phyloP scores from a whole-genome alignment of 2,888 invertebrate genomes.

The Caenorhabditis sp. region DNA sequence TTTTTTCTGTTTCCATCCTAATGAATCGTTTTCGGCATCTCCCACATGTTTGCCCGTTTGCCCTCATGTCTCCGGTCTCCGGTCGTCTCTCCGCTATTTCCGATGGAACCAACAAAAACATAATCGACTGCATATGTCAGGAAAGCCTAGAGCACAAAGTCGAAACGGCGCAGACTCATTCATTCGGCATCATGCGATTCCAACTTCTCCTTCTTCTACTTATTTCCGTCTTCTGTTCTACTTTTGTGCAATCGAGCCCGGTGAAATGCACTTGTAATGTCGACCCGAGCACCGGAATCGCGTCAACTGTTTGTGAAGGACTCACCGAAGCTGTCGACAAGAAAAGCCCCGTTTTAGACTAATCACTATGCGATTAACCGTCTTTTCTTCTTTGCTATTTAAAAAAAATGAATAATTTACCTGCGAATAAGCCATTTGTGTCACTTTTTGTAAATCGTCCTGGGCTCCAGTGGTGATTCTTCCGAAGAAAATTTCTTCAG shows the following conservation, averaged over 20 bases:
- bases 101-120: conserved; percentile 47
- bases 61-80: conserved; percentile 13
- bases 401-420: conserved; percentile 82
- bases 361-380: background rate
- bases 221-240: too few relatives aligned
- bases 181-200: conserved; percentile 28
- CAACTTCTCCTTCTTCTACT: conserved; percentile 27
- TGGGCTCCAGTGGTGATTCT: conserved; percentile 98
- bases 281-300: conserved; percentile 55
- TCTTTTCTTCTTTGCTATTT: background rate
- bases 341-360: conserved; percentile 35
- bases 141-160: conserved; percentile 9
- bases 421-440: conserved; percentile 97
- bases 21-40: conserved; percentile 18
- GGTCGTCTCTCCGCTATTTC: conserved; percentile 7
- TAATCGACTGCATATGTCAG: conserved; percentile 36
- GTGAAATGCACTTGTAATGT: conserved; percentile 49
- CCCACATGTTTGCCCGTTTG: conserved; percentile 28
- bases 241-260: background rate
- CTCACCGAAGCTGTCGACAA: conserved; percentile 38
- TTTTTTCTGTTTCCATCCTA: conserved; percentile 1
- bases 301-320: conserved; percentile 53
- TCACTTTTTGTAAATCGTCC: conserved; percentile 98
- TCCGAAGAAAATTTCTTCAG: conserved; percentile 95
- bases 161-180: background rate